Evolutionary conservation across 30 jellyfish, hydroid and myxozoan species (phyloP), one percentile per base, ranked within the genome.

Genomic region (Phacellophora camtschatica): DNA sequence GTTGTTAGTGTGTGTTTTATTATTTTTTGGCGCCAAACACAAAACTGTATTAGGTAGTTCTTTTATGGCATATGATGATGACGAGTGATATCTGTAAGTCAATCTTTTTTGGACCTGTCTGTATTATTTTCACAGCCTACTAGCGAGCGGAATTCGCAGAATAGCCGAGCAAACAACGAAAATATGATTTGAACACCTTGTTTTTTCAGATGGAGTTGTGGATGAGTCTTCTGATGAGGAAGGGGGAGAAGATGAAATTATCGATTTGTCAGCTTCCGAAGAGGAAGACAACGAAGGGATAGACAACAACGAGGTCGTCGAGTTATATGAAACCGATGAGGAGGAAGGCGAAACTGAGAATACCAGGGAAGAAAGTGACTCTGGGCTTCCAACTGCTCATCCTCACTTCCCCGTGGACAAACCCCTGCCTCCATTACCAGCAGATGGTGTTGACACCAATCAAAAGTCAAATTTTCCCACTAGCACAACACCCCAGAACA

Each of bases 231-330:
- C 95, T 5, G 85, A 58, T 46, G 85, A 63, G 16, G 95, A 43
- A 13, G 84, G 77, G 13, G 57, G 89, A 9, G 95, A 79, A 1
- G 97, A 88, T 34, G 97, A 88, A 35, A 76, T 88, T 30, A 28
- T 88, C 5, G 95, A 88, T 66, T 83, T 88, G 2, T 73, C 97
- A 23, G 94, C 74, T 23, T 65, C 87, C 0, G 89, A 81, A 30
- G 71, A 74, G 23, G 90, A 80, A 41, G 85, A 73, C 15, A 55
- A 49, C 4, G 83, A 22, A 1, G 85, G 30, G 37, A 45, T n/a
- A n/a, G n/a, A 23, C 25, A 18, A 18, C 18, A 37, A 46, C 4
- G 84, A 80, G 25, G 49, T 63, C 3, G 70, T 66, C 18, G 91
- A 80, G 67, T 59, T 80, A 27, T 46, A 51, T 23, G 84, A 66